Percentiles rank a stretch among this genome's conserved stretches.
phyloP scores from a whole-genome alignment of 1,140 invertebrate species.

The Bemisia tabaci region DNA sequence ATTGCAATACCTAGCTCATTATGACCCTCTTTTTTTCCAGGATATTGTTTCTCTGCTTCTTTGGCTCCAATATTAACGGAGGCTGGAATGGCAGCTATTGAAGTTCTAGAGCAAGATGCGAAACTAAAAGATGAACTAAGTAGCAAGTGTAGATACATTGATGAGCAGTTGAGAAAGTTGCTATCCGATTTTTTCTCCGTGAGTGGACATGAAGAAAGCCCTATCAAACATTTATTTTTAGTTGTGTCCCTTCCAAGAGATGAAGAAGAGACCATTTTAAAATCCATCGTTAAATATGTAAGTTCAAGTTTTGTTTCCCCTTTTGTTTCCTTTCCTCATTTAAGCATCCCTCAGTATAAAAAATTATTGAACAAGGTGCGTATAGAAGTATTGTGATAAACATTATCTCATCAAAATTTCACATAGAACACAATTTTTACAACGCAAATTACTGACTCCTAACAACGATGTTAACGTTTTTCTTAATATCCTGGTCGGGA shows the following conservation, averaged over 20 bases:
- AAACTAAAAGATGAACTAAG: constrained; percentile 43
- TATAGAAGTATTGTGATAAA: too few relatives aligned
- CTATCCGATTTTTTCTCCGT: constrained; percentile 37
- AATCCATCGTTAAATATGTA: constrained; percentile 13
- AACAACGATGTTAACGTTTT: too few relatives aligned
- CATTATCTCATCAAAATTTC: too few relatives aligned
- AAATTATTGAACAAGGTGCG: too few relatives aligned
- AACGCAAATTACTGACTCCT: too few relatives aligned
- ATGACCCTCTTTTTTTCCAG: constrained; percentile 29
- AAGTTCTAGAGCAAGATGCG: constrained; percentile 55
- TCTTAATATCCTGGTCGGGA: too few relatives aligned
- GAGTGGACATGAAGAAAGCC: constrained; percentile 45
- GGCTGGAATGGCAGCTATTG: constrained; percentile 64
- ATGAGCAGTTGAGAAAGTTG: constrained; percentile 28
- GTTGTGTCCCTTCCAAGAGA: constrained; percentile 29
- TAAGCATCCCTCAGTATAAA: too few relatives aligned
- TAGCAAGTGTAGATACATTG: constrained; percentile 37
- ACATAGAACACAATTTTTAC: too few relatives aligned
- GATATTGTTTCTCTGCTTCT: constrained; percentile 96
- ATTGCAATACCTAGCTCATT: neutral
- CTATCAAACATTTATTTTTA: constrained; percentile 67
- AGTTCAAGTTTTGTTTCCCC: too few relatives aligned
- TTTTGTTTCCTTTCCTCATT: too few relatives aligned
- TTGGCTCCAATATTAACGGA: constrained; percentile 80
- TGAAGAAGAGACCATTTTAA: constrained; percentile 7